Percentiles rank a stretch among this genome's conserved stretches.
Conservation (phyloP, 2,797 vertebrate genomes). For the Smutsia temminckii region DNA sequence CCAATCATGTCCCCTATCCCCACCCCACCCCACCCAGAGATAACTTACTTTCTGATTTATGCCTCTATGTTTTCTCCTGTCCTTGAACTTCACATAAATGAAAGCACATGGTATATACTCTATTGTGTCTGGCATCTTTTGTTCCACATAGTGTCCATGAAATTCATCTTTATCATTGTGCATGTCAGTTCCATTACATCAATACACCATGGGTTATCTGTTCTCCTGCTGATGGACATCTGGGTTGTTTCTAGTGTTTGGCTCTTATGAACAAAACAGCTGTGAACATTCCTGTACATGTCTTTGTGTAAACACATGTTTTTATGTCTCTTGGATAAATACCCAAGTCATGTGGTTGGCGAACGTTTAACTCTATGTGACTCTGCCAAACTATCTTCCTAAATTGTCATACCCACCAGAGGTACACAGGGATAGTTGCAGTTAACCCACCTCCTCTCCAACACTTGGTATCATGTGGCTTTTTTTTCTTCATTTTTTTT, state of each 20-base stretch:
- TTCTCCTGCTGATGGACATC: background rate
- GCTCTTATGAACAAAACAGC: background rate
- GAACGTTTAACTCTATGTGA: background rate
- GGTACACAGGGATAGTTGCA: rapidly evolving
- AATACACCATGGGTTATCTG: rapidly evolving
- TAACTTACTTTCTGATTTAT: background rate
- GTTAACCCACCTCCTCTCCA: background rate
- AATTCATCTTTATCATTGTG: background rate
- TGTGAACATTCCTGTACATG: background rate
- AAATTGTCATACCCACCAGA: background rate
- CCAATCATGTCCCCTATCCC: background rate
- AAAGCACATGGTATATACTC: background rate
- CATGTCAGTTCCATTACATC: background rate
- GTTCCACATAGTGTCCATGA: background rate
- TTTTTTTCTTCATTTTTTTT: background rate
- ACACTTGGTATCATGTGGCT: background rate
- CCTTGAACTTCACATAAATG: background rate
- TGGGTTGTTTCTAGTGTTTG: background rate
- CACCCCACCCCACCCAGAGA: background rate
- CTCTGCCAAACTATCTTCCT: background rate
- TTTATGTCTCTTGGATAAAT: slow-evolving; percentile 25
- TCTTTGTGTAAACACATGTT: background rate
- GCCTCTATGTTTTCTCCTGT: background rate
- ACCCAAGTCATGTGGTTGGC: background rate
- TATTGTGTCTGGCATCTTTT: background rate